Conservation (phyloP, 2,113 vertebrate species). For the Rhinichthys klamathensis region DNA sequence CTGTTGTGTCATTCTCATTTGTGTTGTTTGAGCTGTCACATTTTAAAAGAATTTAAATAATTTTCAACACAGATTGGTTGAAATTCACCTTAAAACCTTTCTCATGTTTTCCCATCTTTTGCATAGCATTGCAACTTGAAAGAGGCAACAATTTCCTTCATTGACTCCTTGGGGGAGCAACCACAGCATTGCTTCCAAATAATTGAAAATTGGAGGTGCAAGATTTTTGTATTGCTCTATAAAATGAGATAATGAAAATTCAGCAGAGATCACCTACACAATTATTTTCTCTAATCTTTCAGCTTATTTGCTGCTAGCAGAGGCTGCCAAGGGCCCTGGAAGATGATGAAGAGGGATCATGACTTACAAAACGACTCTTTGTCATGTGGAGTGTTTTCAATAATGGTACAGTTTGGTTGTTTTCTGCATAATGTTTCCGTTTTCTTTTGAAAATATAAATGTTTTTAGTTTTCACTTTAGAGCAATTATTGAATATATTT, state of each 20-base stretch:
- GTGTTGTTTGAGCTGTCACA: background rate
- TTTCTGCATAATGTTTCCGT: conserved; percentile 3
- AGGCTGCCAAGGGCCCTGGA: conserved; percentile 4
- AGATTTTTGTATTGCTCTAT: background rate
- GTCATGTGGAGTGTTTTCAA: background rate
- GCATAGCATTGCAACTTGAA: conserved; percentile 2
- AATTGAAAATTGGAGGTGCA: background rate
- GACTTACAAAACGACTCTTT: background rate
- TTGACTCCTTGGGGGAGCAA: background rate
- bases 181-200: background rate
- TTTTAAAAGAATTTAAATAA: background rate
- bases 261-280: background rate
- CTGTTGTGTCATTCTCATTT: background rate
- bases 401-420: background rate
- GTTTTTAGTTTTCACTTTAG: background rate
- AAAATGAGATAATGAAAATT: background rate
- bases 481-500: no score
- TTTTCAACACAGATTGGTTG: conserved; percentile 7
- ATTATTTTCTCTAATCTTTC: conserved; percentile 13
- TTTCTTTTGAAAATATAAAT: conserved; percentile 11
- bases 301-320: conserved; percentile 1
- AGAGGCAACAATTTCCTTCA: background rate
- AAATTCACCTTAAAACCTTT: background rate
- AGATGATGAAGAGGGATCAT: background rate
- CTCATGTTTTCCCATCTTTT: background rate